Base-by-base conservation (phyloP, 2,797 vertebrate genomes). In the Danio kyathit region DNA sequence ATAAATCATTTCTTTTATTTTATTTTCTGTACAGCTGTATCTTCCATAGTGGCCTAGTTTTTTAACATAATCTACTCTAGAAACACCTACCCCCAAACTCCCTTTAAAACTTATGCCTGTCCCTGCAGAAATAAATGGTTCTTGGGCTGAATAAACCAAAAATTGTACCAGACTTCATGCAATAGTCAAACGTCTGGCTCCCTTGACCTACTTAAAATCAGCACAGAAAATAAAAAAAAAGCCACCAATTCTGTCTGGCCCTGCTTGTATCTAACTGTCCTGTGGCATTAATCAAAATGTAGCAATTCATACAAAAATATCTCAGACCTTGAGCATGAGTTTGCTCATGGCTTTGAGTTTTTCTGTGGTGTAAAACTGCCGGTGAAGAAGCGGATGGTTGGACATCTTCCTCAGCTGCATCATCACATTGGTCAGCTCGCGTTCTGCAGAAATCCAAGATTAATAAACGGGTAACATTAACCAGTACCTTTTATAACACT, bases 341-440 rank as follows among this genome's bases (percentile, higher is more conserved):
- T 78, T 88, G 72, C 95, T 94, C 95, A 96, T 96, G 60, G 83
- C 86, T 76, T 86, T 93, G 73, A 97, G 92, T 71, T 92, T 96
- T n/a, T 94, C 94, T 79, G 88, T 70, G 0, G 94, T 95, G 81
- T 95, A 97, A 87, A 95, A 91, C 0, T 96, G 95, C 5, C 95
- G 93, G 79, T 96, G 96, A 60, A 96, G 81, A 51, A 96, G 93
- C 14, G 96, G 96, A 66, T 96, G 95, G 82, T 96, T 96, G 79
- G 95, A 95, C 96, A 96, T 96, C 92, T 96, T 96, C 80, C 95
- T 93, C 84, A 96, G 91, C 1, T 96, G 96, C 95, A 96, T 96
- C 95, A 96, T 96, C 60, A 92, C 95, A 86, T 96, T 96, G 83
- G 94, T 93, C 91, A 95, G 93, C 51, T 84, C 93, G 74, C 94